Evolutionary conservation across 2,888 invertebrate genomes (phyloP).

Genomic region (Parnassius apollo): DNA sequence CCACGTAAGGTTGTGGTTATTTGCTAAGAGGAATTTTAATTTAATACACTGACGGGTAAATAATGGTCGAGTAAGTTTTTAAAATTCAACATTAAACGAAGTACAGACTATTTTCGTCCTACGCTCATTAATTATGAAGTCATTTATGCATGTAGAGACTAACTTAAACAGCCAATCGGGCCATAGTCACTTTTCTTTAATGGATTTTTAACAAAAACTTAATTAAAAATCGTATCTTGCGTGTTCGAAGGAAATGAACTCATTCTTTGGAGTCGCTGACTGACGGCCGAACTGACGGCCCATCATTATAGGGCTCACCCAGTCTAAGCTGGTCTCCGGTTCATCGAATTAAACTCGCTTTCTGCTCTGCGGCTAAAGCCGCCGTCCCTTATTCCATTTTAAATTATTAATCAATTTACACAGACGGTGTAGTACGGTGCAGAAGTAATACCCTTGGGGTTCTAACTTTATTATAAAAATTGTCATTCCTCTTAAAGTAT

Average conservation of each 20-base stretch:
- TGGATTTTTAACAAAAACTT: slow-evolving; percentile 81
- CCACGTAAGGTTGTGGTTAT: slow-evolving; percentile 16
- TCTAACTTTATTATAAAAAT: neutral
- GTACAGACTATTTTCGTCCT: slow-evolving; percentile 45
- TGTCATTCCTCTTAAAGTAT: neutral
- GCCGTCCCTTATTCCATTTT: slow-evolving; percentile 9
- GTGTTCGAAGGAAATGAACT: slow-evolving; percentile 80
- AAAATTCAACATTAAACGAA: slow-evolving; percentile 56
- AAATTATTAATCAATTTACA: slow-evolving; percentile 23
- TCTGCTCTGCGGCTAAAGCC: slow-evolving; percentile 16
- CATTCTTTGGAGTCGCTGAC: slow-evolving; percentile 74
- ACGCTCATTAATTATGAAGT: slow-evolving; percentile 72
- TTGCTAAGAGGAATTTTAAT: slow-evolving; percentile 45
- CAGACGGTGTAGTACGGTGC: neutral
- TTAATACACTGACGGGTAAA: slow-evolving; percentile 50
- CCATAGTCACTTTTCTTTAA: slow-evolving; percentile 67
- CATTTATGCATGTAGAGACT: slow-evolving; percentile 66
- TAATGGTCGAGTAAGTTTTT: slow-evolving; percentile 46
- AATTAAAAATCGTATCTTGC: slow-evolving; percentile 80
- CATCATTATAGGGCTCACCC: slow-evolving; percentile 67
- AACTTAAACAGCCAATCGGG: slow-evolving; percentile 48
- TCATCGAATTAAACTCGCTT: slow-evolving; percentile 28
- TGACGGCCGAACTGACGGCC: slow-evolving; percentile 74
- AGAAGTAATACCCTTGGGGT: neutral
- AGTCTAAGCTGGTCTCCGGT: slow-evolving; percentile 48